These are phyloP conservation scores for Lissocephala sabroskyi DNA, from an alignment of 2,888 invertebrate genomes.

Conservation along the genomic window DNA sequence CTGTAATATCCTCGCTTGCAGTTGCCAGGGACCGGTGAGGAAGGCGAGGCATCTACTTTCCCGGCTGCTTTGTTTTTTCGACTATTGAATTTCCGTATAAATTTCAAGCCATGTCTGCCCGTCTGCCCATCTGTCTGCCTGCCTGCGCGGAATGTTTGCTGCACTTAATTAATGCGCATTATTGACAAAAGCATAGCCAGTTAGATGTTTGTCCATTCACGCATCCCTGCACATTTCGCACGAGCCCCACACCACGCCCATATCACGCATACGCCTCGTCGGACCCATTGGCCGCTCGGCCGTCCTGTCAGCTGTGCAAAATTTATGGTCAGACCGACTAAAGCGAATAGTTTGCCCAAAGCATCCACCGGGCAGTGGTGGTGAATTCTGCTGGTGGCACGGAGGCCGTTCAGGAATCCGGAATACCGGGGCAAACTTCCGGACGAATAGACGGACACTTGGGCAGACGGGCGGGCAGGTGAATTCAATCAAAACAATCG, in stretches of 20 bases:
- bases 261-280: slow-evolving; percentile 3
- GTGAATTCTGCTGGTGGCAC: too few relatives aligned
- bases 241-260: slow-evolving; percentile 4
- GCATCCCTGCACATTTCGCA: slow-evolving; percentile 40
- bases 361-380: too few relatives aligned
- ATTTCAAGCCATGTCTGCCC: slow-evolving; percentile 21
- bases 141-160: slow-evolving; percentile 28
- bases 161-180: slow-evolving; percentile 61
- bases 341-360: too few relatives aligned
- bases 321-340: too few relatives aligned
- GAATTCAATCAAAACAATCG: too few relatives aligned
- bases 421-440: too few relatives aligned
- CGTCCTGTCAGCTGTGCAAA: neutral
- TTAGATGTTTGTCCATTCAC: slow-evolving; percentile 46
- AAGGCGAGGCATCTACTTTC: too few relatives aligned
- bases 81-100: slow-evolving; percentile 40
- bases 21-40: too few relatives aligned
- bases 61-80: neutral
- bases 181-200: slow-evolving; percentile 50
- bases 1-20: too few relatives aligned
- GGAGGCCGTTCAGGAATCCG: too few relatives aligned
- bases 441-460: too few relatives aligned
- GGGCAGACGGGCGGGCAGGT: slow-evolving; percentile 38
- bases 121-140: neutral
- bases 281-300: slow-evolving; percentile 6